Evolutionary conservation across 1,140 invertebrate genomes (phyloP).

Genomic region (Diachasmimorpha longicaudata): DNA sequence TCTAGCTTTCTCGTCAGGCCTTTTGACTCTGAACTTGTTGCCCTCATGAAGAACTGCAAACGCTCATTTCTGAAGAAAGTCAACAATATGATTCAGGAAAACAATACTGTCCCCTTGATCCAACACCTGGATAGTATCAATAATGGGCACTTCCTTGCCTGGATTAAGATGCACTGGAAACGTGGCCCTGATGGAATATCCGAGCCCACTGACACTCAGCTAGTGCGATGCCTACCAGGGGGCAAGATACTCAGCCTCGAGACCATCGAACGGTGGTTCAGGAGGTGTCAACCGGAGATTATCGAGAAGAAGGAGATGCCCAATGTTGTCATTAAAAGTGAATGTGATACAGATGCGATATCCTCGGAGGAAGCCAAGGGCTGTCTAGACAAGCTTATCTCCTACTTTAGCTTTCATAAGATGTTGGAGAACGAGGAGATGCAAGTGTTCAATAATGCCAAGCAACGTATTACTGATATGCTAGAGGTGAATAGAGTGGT

Average conservation of each 20-base stretch:
- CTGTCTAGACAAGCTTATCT: background rate
- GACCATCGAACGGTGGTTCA: background rate
- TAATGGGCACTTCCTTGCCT: background rate
- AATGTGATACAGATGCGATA: background rate
- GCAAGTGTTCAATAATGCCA: background rate
- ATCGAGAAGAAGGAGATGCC: background rate
- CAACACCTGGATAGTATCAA: background rate
- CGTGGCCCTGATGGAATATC: background rate
- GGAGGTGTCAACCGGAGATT: background rate
- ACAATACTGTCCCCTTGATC: background rate
- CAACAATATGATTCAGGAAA: background rate
- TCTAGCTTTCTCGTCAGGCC: background rate
- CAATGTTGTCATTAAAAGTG: background rate
- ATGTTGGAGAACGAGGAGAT: background rate
- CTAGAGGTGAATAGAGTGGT: background rate
- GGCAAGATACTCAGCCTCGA: background rate
- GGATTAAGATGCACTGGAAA: background rate
- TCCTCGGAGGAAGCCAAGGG: background rate
- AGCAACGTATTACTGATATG: background rate
- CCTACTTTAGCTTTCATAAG: background rate
- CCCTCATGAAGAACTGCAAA: background rate
- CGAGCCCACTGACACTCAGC: background rate
- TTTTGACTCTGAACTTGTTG: background rate
- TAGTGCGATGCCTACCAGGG: background rate
- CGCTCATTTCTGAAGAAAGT: background rate